A percentile compares a stretch with the other conserved stretches of the same genome.
Conservation (phyloP, 2,113 vertebrate species). For the Elachura formosa region DNA sequence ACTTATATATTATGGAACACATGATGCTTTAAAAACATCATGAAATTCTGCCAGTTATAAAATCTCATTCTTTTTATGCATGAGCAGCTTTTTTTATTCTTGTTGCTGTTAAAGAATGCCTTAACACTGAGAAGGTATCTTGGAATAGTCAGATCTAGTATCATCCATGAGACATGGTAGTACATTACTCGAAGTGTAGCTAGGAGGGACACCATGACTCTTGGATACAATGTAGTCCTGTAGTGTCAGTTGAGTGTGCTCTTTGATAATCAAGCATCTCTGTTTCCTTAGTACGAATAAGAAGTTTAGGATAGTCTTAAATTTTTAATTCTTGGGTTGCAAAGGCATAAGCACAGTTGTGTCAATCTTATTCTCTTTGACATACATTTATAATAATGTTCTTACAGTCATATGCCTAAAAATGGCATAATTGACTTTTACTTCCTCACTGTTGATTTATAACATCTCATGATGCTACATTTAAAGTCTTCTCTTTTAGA, state of each 20-base stretch:
- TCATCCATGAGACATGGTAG: neutral
- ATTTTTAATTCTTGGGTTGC: neutral
- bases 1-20: neutral
- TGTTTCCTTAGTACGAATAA: neutral
- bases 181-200: neutral
- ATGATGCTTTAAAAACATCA: neutral
- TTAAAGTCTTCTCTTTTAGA: neutral
- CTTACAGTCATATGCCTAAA: neutral
- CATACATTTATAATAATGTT: neutral
- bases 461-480: neutral
- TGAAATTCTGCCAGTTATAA: neutral
- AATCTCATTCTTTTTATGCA: neutral
- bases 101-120: neutral
- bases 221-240: neutral
- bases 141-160: neutral
- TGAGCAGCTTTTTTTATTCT: neutral
- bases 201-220: neutral
- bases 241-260: neutral
- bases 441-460: neutral
- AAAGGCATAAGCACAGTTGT: neutral
- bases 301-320: neutral
- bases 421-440: neutral
- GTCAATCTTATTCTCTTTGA: neutral
- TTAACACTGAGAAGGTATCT: neutral
- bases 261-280: neutral